phyloP scores from a whole-genome alignment of 2,797 vertebrate genomes.

The Onychomys torridus region DNA sequence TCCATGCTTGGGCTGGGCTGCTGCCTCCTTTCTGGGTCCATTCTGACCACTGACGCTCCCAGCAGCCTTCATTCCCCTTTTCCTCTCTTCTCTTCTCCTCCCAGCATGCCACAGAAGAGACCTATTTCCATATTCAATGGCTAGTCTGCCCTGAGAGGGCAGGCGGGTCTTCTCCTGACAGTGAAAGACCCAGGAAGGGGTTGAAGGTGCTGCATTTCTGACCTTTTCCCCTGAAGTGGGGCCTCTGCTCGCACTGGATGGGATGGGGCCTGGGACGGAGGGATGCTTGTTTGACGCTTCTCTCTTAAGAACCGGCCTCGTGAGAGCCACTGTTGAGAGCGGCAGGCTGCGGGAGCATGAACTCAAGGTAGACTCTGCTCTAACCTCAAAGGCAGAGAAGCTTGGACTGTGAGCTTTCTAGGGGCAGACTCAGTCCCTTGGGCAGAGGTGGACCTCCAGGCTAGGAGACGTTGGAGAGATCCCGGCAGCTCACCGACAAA shows the following conservation, averaged over 20 bases:
- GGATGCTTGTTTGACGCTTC: not conserved
- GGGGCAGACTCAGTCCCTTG: not conserved
- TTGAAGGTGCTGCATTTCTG: not conserved
- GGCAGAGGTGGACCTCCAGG: not conserved
- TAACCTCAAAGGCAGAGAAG: constrained; percentile 11
- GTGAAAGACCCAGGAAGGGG: not conserved
- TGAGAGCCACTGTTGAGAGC: not conserved
- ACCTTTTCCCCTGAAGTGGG: not conserved
- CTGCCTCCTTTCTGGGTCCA: not conserved
- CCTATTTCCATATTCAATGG: not conserved
- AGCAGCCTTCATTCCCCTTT: not conserved
- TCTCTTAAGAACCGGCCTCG: not conserved
- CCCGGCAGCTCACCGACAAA: not conserved
- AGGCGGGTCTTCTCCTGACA: no score
- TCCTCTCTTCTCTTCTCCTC: not conserved
- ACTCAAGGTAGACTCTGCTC: not conserved
- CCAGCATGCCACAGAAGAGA: not conserved
- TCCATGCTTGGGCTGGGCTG: not conserved
- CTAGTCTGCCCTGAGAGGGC: not conserved
- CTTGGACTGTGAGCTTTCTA: not conserved
- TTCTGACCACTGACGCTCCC: not conserved
- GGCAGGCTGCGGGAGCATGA: not conserved
- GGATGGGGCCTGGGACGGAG: no score
- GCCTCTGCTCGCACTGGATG: not conserved
- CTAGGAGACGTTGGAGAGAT: not conserved